Base-by-base conservation (phyloP, 2,797 vertebrate species). In the Acanthis flammea region DNA sequence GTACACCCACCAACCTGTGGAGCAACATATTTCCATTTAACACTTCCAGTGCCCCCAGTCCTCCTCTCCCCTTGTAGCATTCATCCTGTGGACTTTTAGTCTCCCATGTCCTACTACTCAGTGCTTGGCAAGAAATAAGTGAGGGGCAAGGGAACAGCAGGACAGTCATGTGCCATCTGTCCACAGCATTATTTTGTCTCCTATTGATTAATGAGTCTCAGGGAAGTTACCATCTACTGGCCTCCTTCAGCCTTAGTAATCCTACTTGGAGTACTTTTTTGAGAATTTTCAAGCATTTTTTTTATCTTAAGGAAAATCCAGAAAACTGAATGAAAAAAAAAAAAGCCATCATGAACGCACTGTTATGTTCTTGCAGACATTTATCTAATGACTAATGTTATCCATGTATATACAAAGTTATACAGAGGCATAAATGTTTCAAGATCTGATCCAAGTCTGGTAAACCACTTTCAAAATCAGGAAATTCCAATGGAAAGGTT, bases 391-490 rank as follows among this genome's bases (percentile, higher is more conserved):
- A 91, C 86, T 92, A 92, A 94, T 65, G 30, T 65, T 74, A 89
- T 77, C 57, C 75, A 5, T 55, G 63, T 92, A 84, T 77, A 82
- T 54, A 90, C 81, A 94, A 92, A 94, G 58, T 84, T 81, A 84
- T 53, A 91, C 23, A 86, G 50, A 86, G 50, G 42, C 66, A 78
- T 77, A 88, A 93, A 42, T 66, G 66, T 79, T 95, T 93, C 86
- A 86, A 82, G 93, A 72, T 60, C 47, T 75, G 47, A 89, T 87
- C 86, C 84, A 87, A 87, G 57, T 80, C 79, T 94, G 85, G 91
- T 92, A 96, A 96, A 95, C 79, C 89, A 81, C 94, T 94, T 94
- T 88, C 68, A 86, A 93, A 94, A 93, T 81, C 87, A 96, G 78
- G 94, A 96, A 89, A 93, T 96, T 94, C 85, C 66, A 86, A 81